Percentiles rank a stretch among this genome's conserved stretches.
phyloP scores from a whole-genome alignment of 1,140 invertebrate genomes.

The Drosophila parvula region DNA sequence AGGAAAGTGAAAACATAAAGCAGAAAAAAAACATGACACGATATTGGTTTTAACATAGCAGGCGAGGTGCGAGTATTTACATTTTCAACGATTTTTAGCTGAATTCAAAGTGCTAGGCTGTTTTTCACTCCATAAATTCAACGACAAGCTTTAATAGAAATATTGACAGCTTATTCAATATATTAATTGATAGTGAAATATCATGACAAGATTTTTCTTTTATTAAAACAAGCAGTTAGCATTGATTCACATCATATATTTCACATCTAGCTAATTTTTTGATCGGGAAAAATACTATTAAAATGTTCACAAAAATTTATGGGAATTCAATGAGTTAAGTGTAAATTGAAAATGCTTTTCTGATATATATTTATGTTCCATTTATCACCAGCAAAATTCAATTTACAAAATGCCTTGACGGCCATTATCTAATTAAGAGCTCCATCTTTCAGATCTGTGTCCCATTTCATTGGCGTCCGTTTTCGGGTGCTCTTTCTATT shows the following conservation, averaged over 20 bases:
- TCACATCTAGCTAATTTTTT: no score
- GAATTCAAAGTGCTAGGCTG: no score
- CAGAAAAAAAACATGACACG: slow-evolving; percentile 9
- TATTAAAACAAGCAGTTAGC: neutral
- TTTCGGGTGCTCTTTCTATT: slow-evolving; percentile 22
- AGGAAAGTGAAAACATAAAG: neutral
- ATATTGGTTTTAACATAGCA: slow-evolving; percentile 1
- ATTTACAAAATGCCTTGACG: slow-evolving; percentile 45
- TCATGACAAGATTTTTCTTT: neutral
- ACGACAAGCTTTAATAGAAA: no score
- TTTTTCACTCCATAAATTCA: neutral
- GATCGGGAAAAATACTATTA: no score
- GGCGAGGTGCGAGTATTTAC: neutral
- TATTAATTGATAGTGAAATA: neutral
- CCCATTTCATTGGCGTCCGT: slow-evolving; percentile 26
- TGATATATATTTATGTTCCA: slow-evolving; percentile 13
- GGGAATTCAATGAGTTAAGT: no score
- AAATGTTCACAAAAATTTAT: neutral
- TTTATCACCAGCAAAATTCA: slow-evolving; percentile 35
- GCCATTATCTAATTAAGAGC: slow-evolving; percentile 75
- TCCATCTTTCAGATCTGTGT: slow-evolving; percentile 46
- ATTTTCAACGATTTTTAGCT: neutral
- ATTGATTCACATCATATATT: neutral
- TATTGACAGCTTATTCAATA: neutral
- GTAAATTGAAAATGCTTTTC: neutral